Percentiles rank a stretch among this genome's conserved stretches.
Conservation (phyloP, 1,140 invertebrate species). For the Leptopilina clavipes region DNA sequence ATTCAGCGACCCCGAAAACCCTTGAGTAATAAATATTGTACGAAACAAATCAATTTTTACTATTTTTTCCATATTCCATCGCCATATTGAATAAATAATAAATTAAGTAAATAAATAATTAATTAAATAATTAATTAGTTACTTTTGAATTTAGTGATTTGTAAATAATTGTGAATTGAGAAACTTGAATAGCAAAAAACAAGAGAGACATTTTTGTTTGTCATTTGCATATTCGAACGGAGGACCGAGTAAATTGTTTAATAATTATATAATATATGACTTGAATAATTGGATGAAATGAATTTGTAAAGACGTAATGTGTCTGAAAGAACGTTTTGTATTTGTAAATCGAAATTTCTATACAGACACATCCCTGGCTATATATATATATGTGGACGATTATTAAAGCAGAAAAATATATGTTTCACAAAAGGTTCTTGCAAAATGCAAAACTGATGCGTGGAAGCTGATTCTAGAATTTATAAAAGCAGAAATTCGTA, state of each 20-base stretch:
- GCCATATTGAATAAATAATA: no score
- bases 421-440: constrained; percentile 1
- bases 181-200: no score
- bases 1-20: no score
- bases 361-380: not conserved
- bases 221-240: not conserved
- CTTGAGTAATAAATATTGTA: no score
- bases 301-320: not conserved
- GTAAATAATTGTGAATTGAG: no score
- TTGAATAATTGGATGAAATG: not conserved
- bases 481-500: constrained; percentile 18
- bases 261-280: not conserved
- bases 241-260: not conserved
- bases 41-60: no score
- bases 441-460: not conserved
- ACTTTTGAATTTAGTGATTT: no score
- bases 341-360: not conserved
- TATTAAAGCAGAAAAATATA: not conserved
- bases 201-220: not conserved
- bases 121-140: no score
- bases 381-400: not conserved
- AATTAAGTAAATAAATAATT: no score
- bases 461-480: not conserved
- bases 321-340: not conserved
- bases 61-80: no score